These are phyloP conservation scores for Nipponacmea schrenckii DNA, from an alignment of 2,888 invertebrate species.

Conservation along the genomic window DNA sequence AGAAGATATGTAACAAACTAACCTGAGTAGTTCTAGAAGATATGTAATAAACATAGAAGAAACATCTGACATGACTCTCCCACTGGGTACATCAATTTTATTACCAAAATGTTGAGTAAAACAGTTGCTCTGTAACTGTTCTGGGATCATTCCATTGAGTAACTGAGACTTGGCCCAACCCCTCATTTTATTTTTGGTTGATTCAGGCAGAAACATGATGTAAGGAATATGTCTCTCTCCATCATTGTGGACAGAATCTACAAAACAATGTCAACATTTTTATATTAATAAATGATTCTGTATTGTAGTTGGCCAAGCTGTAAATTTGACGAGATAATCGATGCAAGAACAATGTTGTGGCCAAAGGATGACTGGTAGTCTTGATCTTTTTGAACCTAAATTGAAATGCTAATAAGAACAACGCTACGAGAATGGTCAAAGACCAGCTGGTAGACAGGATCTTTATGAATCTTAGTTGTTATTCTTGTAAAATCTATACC, in stretches of 20 bases:
- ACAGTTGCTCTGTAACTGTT: background rate
- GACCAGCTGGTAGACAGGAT: no score
- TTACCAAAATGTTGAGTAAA: slow-evolving; percentile 1
- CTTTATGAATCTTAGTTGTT: no score
- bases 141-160: background rate
- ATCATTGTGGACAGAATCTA: slow-evolving; percentile 4
- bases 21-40: background rate
- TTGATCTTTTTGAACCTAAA: no score
- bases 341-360: no score
- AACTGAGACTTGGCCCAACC: slow-evolving; percentile 3
- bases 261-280: background rate
- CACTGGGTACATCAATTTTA: background rate
- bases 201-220: background rate
- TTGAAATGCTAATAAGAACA: no score
- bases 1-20: background rate
- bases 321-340: no score
- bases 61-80: background rate
- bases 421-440: no score
- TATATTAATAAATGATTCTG: no score
- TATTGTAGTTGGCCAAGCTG: no score
- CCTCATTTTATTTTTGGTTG: background rate
- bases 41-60: background rate
- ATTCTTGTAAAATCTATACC: no score
- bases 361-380: no score
- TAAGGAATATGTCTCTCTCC: background rate